Evolutionary conservation across 2,797 vertebrate species (phyloP).

Genomic region (Myotis daubentonii): DNA sequence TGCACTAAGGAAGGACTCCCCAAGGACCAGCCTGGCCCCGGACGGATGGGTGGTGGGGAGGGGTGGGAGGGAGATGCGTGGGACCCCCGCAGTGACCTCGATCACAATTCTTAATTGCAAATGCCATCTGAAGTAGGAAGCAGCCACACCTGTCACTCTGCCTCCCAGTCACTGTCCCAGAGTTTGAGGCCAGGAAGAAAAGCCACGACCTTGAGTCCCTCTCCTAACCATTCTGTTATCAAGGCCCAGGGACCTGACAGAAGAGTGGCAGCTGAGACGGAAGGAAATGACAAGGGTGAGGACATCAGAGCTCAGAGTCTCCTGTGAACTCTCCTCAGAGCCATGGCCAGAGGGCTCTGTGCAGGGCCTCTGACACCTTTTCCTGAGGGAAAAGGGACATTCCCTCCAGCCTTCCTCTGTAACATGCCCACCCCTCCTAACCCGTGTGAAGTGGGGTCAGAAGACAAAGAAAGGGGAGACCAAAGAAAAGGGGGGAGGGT

Average conservation of each 20-base stretch:
- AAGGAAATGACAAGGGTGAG: not conserved
- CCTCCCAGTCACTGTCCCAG: slow-evolving; percentile 23
- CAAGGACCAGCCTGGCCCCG: not conserved
- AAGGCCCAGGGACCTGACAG: not conserved
- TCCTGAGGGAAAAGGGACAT: too few relatives aligned
- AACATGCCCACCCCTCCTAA: not conserved
- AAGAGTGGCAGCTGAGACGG: slow-evolving; percentile 46
- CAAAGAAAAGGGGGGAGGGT: not conserved
- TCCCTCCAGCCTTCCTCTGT: not conserved
- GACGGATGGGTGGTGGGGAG: not conserved
- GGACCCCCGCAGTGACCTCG: not conserved
- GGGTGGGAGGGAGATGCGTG: not conserved
- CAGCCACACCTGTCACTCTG: slow-evolving; percentile 38
- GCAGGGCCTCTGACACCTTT: not conserved
- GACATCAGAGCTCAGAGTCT: not conserved
- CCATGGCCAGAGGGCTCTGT: not conserved
- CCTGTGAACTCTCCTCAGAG: not conserved
- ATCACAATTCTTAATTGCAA: not conserved
- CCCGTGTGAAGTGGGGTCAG: not conserved
- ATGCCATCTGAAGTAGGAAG: not conserved
- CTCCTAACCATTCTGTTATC: slow-evolving; percentile 26
- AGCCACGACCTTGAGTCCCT: not conserved
- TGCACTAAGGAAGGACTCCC: not conserved
- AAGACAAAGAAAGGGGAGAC: not conserved
- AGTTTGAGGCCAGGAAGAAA: not conserved